Base-by-base conservation (phyloP, 2,888 invertebrate genomes). In the Iselma pallidipennis region DNA sequence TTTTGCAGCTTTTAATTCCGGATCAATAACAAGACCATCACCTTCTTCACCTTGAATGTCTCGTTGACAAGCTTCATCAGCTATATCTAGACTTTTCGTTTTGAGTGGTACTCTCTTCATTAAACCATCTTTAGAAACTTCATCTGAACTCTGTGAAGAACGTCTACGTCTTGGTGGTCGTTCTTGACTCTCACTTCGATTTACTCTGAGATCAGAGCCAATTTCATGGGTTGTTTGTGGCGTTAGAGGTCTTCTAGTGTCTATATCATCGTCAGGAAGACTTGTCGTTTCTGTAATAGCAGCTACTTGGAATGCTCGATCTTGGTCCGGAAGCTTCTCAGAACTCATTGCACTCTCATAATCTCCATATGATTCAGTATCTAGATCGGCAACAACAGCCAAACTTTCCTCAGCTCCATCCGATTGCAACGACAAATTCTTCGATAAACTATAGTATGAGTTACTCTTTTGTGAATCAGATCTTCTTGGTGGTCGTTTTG, bases 341-440 rank as follows among this genome's bases (percentile, higher is more conserved):
- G 84, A 87, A 77, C 87, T 86, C 66, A 84, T 83, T 0, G 89
- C 89, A 75, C 89, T 89, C 25, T 87, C 89, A 80, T 86, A 90
- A 71, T 87, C 88, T 63, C 87, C 79, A 63, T 87, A 88, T 42
- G 89, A 89, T 71, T 88, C 88, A 14, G 82, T 80, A 70, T 86
- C 86, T 19, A 88, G 83, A 55, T 89, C 88, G 54, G 87, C 85
- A 57, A 78, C 78, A 5, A 76, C 80, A 1, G 78, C 79, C 49
- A 81, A 65, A 63, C 80, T 81, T 68, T 83, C 85, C 69, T 84
- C 85, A 2, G 70, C 78, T 31, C 69, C 74, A 65, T 86, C 82
- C 73, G 88, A 86, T 4, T 87, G 86, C 50, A 87, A 76, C 0
- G 89, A 88, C 59, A 84, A 83, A 58, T 87, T 86, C 64, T 83